Percentiles rank a stretch among this genome's conserved stretches.
phyloP scores from a whole-genome alignment of 2,797 vertebrate genomes.

The Morus bassanus region DNA sequence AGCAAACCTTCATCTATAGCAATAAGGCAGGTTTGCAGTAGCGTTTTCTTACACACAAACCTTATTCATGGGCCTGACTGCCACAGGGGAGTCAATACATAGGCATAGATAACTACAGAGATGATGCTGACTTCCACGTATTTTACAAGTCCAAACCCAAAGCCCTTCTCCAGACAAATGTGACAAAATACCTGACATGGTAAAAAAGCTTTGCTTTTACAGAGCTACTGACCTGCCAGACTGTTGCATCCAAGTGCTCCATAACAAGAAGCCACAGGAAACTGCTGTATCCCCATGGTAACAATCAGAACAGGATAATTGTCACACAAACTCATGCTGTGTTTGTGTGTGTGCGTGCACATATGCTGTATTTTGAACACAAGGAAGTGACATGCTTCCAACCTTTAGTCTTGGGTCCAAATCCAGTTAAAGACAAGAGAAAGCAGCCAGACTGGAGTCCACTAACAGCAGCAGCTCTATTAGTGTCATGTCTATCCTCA shows the following conservation, averaged over 20 bases:
- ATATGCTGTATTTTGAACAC: not conserved
- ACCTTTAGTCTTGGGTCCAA: not conserved
- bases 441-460: not conserved
- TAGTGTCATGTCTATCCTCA: not conserved
- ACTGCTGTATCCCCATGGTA: not conserved
- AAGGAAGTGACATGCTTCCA: not conserved
- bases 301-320: not conserved
- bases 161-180: not conserved
- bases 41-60: not conserved
- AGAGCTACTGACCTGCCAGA: not conserved
- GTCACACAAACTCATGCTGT: not conserved
- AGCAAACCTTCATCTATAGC: not conserved
- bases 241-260: not conserved
- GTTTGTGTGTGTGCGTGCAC: not conserved
- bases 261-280: accelerated
- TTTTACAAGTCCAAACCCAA: not conserved
- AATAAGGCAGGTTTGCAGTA: accelerated
- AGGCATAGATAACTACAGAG: not conserved
- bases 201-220: not conserved
- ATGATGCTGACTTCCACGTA: accelerated
- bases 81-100: accelerated
- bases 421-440: not conserved
- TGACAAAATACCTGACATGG: not conserved
- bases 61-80: accelerated
- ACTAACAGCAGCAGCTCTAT: not conserved